Percentiles rank a stretch among this genome's conserved stretches.
Conservation (phyloP, 2,113 vertebrate genomes). For the human region GRCh38 chr4:23670001-23670500, state of each 20-base stretch:
- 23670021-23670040: not conserved
- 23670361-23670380: not conserved
- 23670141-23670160: not conserved
- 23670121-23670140: not conserved
- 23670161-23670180: not conserved
- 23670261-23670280: not conserved
- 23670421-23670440: not conserved
- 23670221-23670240: not conserved
- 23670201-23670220: conserved; percentile 19
- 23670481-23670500: too few species aligned
- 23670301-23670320: not conserved
- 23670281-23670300: not conserved
- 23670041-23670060: not conserved
- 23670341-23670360: not conserved
- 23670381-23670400: not conserved
- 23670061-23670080: not conserved
- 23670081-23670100: not conserved
- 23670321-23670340: not conserved
- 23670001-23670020: not conserved
- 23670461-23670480: not conserved
- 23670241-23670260: not conserved
- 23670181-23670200: not conserved
- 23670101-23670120: not conserved
- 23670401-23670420: not conserved
- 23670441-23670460: too few species aligned